Conservation (phyloP, 53 echinoderm and acorn worm genomes). For the Echinarachnius parma region DNA sequence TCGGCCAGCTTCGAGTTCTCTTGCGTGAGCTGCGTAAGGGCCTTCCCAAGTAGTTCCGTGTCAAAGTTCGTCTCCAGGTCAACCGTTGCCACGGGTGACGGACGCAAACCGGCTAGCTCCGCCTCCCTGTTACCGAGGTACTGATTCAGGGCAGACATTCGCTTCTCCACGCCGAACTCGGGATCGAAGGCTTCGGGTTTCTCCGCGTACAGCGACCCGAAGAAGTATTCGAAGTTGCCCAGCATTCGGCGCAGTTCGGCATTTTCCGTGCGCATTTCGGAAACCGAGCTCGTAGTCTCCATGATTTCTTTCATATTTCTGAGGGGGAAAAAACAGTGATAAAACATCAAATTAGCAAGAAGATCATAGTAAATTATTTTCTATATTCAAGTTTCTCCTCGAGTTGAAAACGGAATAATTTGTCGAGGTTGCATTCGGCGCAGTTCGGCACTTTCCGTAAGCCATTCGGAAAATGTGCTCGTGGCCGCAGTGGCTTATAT, state of each 20-base stretch:
- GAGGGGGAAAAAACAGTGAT: no score
- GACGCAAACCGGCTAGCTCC: conserved; percentile 59
- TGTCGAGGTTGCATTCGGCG: no score
- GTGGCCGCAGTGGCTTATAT: no score
- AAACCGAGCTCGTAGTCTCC: conserved; percentile 1
- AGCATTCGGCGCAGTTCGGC: conserved; percentile 71
- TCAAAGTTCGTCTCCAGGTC: conserved; percentile 40
- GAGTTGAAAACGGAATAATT: no score
- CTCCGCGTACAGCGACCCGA: conserved; percentile 80
- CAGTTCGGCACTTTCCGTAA: no score
- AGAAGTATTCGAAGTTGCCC: conserved; percentile 77
- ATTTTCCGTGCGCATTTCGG: conserved; percentile 29
- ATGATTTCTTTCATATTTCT: conserved; percentile 25
- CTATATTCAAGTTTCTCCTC: no score
- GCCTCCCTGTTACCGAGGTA: conserved; percentile 87
- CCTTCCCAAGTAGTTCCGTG: conserved; percentile 53
- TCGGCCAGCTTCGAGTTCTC: conserved; percentile 54
- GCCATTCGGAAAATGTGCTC: no score
- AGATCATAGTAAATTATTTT: no score
- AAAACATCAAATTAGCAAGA: no score
- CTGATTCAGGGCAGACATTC: conserved; percentile 57
- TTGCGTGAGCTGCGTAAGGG: conserved; percentile 41
- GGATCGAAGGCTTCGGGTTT: conserved; percentile 65
- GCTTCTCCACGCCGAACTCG: conserved; percentile 34
- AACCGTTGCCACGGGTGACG: conserved; percentile 43